Base-by-base conservation (phyloP, 1,140 invertebrate species). In the Drosophila micromelanica region DNA sequence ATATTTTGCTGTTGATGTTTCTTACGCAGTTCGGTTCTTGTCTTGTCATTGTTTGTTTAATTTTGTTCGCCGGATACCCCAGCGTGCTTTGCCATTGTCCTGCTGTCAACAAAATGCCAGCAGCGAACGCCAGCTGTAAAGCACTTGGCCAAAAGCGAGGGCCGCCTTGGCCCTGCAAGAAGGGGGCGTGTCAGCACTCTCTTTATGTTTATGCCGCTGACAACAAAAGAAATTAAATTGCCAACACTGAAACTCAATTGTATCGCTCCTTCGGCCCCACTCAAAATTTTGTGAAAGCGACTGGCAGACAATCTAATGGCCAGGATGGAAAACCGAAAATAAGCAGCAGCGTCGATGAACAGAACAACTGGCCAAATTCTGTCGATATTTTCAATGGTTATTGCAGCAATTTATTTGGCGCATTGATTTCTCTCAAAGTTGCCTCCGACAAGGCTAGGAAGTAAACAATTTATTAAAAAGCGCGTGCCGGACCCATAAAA, bases 151-250 rank as follows among this genome's bases (percentile, higher is more conserved):
- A 46, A 65, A 38, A 11, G 62, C 13, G 6, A 20, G 13, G 42
- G 51, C 30, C 52, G 42, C 20, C 13, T 48, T 2, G 8, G 40
- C 2, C 17, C 38, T 32, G 27, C 3, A 32, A 20, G 46, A 27
- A 48, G 11, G 27, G 48, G 54, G 54, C 69, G 48, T 59, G 40
- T 32, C 60, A n/a, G 59, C 45, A 20, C 17, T 54, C 38, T 55
- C 71, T 40, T 68, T 64, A 87, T 82, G 84, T 79, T 86, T 86
- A 89, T 89, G 84, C 76, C 79, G 65, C 51, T 84, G 84, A 84
- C 84, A 87, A 87, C 84, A 87, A 87, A 87, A 87, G 84, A 87
- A 87, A 87, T 87, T 87, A 84, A 87, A 87, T 87, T 89, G 79
- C 79, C 76, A 89, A 79, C 82, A 89, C 79, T 84, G 84, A 89